phyloP scores from a whole-genome alignment of 1,140 invertebrate species.

The Hetaerina americana region DNA sequence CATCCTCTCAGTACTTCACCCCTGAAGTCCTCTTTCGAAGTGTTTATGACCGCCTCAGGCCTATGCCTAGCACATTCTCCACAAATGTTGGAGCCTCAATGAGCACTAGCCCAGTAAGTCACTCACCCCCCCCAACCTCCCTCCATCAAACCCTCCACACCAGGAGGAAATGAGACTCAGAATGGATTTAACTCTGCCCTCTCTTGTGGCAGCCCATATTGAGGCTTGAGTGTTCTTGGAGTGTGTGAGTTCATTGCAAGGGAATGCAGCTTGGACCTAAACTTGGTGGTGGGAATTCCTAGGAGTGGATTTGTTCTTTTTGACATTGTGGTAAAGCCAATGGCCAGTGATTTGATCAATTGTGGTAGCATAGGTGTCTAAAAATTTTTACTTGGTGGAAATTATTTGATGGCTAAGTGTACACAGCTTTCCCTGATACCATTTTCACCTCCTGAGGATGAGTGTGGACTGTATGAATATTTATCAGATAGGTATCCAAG shows the following conservation, averaged over 20 bases:
- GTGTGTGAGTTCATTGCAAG: background rate
- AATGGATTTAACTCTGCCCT: background rate
- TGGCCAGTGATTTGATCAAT: background rate
- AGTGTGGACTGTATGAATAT: too few species aligned
- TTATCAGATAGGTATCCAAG: too few species aligned
- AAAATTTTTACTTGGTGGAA: too few species aligned
- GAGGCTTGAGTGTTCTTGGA: too few species aligned
- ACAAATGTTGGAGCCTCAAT: background rate
- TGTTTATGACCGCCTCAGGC: conserved; percentile 13
- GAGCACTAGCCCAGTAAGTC: background rate
- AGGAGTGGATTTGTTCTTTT: background rate
- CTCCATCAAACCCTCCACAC: background rate
- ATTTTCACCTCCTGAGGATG: too few species aligned
- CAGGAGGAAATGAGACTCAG: background rate
- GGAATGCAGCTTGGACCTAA: background rate
- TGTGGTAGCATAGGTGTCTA: background rate
- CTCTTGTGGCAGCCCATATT: background rate
- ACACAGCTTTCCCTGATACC: too few species aligned
- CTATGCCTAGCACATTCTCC: background rate
- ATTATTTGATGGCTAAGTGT: too few species aligned
- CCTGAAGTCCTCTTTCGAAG: conserved; percentile 15
- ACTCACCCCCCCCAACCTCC: background rate
- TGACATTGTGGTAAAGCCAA: background rate
- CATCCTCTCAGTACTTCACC: conserved; percentile 3
- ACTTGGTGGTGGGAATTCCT: background rate